Base-by-base conservation (phyloP, 2,888 invertebrate species). In the Drosophila borealis region DNA sequence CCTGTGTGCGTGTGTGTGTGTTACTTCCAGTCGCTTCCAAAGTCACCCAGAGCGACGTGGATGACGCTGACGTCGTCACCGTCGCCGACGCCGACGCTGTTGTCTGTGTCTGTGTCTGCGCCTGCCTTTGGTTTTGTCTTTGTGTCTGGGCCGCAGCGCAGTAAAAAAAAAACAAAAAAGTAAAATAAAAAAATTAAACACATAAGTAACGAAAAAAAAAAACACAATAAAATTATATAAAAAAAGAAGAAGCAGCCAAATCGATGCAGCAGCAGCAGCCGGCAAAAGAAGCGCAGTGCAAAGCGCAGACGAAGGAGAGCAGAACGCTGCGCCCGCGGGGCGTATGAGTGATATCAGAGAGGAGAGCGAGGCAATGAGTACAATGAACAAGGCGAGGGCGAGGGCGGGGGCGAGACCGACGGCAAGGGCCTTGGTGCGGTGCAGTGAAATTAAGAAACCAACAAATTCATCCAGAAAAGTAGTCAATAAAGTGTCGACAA, bases 401-500 rank as follows among this genome's bases (percentile, higher is more conserved):
- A 49, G 29, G 34, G 39, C 11, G 10, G 37, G 41, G 17, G 21
- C 37, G 17, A 33, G 29, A 21, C 13, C 61, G 42, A 33, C 9
- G 70, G 68, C 72, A 29, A 65, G 70, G 71, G 71, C 56, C 49
- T 51, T 51, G 68, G 74, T 68, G 70, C 77, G 81, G 82, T 78
- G 78, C 86, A 81, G 75, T 61, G 78, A 88, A 88, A 88, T 89
- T 88, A 89, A 88, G 86, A 85, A 88, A 89, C 83, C 89, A 88
- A 89, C 86, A 90, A 90, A 89, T 89, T 88, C 89, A 89, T 90
- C 86, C 89, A 90, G 86, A 88, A 89, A 90, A 89, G 87, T 88
- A 90, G 89, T 89, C 90, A 90, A 90, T 90, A 89, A 89, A 90
- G 84, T 88, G 88, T 88, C 87, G 90, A 86, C 84, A 87, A 86